phyloP scores from a whole-genome alignment of 2,888 invertebrate species.

The Clusia tigrina region DNA sequence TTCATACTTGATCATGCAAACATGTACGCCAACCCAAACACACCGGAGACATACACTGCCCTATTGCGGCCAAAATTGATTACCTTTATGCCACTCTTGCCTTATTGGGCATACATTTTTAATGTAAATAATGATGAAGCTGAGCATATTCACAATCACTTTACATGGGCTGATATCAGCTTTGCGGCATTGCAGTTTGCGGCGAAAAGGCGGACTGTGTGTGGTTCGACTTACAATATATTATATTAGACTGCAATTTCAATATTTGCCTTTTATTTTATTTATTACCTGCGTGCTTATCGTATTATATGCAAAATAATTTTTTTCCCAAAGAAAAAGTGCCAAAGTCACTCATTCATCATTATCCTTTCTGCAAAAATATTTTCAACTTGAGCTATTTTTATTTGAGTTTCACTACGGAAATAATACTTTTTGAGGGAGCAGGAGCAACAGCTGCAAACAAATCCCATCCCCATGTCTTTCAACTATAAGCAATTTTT shows the following conservation, averaged over 20 bases:
- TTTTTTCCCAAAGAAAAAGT: not conserved
- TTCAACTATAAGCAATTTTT: not conserved
- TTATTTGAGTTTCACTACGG: not conserved
- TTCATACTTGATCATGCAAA: not conserved
- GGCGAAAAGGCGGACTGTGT: no score
- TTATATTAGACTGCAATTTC: not conserved
- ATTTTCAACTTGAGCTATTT: not conserved
- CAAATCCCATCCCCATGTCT: constrained; percentile 12
- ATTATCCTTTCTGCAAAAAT: not conserved
- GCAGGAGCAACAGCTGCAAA: not conserved
- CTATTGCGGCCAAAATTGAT: constrained; percentile 7
- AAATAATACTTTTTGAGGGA: not conserved
- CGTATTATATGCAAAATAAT: not conserved
- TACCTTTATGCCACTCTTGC: constrained; percentile 12
- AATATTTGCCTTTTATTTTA: not conserved
- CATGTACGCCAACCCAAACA: not conserved
- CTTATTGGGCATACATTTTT: constrained; percentile 4
- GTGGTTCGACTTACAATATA: no score
- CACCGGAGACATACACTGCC: not conserved
- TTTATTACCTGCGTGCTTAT: no score
- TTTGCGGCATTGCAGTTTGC: no score
- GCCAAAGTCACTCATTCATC: not conserved
- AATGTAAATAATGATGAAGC: constrained; percentile 11
- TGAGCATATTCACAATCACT: not conserved
- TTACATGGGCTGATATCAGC: no score